phyloP scores from a whole-genome alignment of 2,797 vertebrate genomes.

The Myripristis murdjan region DNA sequence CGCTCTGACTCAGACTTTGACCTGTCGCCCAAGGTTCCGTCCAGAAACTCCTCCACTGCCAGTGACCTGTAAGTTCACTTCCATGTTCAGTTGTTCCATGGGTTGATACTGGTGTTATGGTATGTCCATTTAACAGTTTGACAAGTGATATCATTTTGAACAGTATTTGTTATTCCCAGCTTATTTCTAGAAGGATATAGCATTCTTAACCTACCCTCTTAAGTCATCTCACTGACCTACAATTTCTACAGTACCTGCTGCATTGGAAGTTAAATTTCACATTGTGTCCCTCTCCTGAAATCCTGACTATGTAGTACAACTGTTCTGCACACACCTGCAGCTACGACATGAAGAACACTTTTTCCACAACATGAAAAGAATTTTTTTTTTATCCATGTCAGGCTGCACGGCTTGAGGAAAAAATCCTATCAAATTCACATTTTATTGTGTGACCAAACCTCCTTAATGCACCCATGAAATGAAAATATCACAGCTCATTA shows the following conservation, averaged over 20 bases:
- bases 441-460: not conserved
- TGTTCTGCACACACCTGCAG: not conserved
- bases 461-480: not conserved
- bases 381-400: not conserved
- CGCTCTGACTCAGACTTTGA: slow-evolving; percentile 95
- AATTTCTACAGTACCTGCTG: not conserved
- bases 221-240: not conserved
- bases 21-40: slow-evolving; percentile 91
- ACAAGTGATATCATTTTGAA: not conserved
- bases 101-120: not conserved
- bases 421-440: not conserved
- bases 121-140: too few species aligned
- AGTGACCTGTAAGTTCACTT: slow-evolving; percentile 91
- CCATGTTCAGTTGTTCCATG: not conserved
- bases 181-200: not conserved
- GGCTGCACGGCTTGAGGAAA: not conserved
- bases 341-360: not conserved
- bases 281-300: not conserved
- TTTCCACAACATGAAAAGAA: not conserved
- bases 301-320: not conserved
- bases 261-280: not conserved
- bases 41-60: slow-evolving; percentile 91
- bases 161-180: not conserved
- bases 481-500: not conserved
- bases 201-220: not conserved